Conservation (phyloP, 2,797 vertebrate species). For the Myioborus melanocephalus region DNA sequence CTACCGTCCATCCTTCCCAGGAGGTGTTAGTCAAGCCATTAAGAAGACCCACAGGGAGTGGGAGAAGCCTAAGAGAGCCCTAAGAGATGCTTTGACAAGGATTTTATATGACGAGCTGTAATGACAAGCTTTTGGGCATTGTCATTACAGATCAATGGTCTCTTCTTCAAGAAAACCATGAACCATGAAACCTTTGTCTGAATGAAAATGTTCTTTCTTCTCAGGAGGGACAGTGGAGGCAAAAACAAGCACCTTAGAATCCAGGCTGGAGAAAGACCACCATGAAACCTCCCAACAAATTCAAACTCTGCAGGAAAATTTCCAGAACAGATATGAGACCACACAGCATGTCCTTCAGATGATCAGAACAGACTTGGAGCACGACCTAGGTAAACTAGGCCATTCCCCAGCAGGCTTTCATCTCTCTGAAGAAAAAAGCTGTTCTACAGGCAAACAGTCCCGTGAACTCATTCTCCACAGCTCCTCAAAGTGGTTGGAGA, state of each 20-base stretch:
- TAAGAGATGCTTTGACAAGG: not conserved
- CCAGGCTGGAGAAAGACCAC: not conserved
- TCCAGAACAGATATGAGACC: not conserved
- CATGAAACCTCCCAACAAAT: not conserved
- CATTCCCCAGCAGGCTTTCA: not conserved
- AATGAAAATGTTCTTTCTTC: not conserved
- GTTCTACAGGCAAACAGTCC: too few species aligned
- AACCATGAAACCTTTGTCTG: too few species aligned
- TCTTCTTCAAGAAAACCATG: not conserved
- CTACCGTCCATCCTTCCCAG: not conserved
- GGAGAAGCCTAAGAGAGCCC: not conserved
- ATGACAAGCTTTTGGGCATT: not conserved
- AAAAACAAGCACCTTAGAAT: not conserved
- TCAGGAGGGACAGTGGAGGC: not conserved
- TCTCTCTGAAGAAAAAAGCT: not conserved
- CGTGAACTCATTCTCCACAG: not conserved
- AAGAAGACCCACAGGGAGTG: not conserved
- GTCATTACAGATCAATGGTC: not conserved
- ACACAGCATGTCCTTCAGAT: not conserved
- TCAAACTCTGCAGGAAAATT: not conserved
- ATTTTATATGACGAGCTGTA: not conserved
- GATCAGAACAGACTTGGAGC: not conserved
- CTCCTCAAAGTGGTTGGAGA: not conserved
- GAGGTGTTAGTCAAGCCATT: not conserved
- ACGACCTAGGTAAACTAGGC: not conserved